A percentile compares a stretch with the other conserved stretches of the same genome.
Evolutionary conservation across 2,888 invertebrate genomes (phyloP).

Genomic region (Cheilosia vernalis): DNA sequence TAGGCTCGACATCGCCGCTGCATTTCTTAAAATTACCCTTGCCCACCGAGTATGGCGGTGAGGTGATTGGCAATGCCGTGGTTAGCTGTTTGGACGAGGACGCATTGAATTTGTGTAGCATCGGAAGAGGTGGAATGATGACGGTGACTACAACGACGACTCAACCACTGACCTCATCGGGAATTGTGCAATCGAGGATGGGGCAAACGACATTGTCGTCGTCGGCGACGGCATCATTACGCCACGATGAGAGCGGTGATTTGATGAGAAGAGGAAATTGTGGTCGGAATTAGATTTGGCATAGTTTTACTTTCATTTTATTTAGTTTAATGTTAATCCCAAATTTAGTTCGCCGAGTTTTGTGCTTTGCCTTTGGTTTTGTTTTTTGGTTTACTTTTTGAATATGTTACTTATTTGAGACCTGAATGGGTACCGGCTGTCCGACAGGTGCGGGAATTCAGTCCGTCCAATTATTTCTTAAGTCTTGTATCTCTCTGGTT

Average conservation of each 20-base stretch:
- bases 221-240: slow-evolving; percentile 45
- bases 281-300: slow-evolving; percentile 66
- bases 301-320: slow-evolving; percentile 7
- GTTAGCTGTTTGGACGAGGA: slow-evolving; percentile 56
- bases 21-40: slow-evolving; percentile 56
- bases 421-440: slow-evolving; percentile 22
- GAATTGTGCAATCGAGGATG: slow-evolving; percentile 66
- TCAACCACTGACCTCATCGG: slow-evolving; percentile 60
- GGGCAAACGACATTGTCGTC: slow-evolving; percentile 11
- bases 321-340: background rate
- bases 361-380: slow-evolving; percentile 56
- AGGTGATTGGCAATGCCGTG: slow-evolving; percentile 28
- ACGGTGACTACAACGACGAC: slow-evolving; percentile 24
- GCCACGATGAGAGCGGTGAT: slow-evolving; percentile 70
- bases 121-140: slow-evolving; percentile 48
- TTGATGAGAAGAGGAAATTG: slow-evolving; percentile 70
- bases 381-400: slow-evolving; percentile 71
- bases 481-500: background rate
- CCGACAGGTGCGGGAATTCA: background rate
- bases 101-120: slow-evolving; percentile 68
- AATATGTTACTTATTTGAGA: slow-evolving; percentile 47
- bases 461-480: background rate
- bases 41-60: slow-evolving; percentile 31
- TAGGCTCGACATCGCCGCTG: slow-evolving; percentile 54
- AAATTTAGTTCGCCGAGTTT: slow-evolving; percentile 42